These are phyloP conservation scores for Enteromius thamalakanensis DNA, from an alignment of 2,797 vertebrate species.

Conservation along the genomic window DNA sequence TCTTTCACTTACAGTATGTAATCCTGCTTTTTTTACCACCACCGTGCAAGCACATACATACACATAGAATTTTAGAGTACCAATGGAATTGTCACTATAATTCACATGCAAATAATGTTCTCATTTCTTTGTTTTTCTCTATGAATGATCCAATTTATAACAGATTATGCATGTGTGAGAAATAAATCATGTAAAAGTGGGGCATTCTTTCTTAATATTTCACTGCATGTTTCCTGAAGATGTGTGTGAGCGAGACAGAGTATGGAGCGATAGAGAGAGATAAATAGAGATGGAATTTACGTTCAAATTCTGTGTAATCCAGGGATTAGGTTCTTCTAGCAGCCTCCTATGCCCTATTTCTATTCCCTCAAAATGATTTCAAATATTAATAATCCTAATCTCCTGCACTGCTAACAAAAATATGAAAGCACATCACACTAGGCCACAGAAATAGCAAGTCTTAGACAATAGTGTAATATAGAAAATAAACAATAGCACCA, in stretches of 20 bases:
- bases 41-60: background rate
- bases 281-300: constrained; percentile 8
- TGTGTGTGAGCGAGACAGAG: background rate
- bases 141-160: background rate
- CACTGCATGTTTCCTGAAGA: constrained; percentile 5
- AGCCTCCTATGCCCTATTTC: constrained; percentile 30
- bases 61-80: background rate
- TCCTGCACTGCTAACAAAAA: constrained; percentile 6
- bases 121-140: background rate
- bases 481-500: background rate
- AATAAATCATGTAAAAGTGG: background rate
- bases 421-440: constrained; percentile 18
- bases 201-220: background rate
- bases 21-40: background rate
- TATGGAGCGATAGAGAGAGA: background rate
- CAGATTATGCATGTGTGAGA: background rate
- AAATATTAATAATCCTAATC: constrained; percentile 53
- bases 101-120: background rate
- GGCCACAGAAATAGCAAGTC: background rate
- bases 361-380: constrained; percentile 36
- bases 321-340: constrained; percentile 45
- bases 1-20: background rate
- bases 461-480: background rate
- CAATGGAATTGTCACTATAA: background rate
- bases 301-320: constrained; percentile 45